Conservation (phyloP, 2,888 invertebrate species). For the Crepidodera aurea region DNA sequence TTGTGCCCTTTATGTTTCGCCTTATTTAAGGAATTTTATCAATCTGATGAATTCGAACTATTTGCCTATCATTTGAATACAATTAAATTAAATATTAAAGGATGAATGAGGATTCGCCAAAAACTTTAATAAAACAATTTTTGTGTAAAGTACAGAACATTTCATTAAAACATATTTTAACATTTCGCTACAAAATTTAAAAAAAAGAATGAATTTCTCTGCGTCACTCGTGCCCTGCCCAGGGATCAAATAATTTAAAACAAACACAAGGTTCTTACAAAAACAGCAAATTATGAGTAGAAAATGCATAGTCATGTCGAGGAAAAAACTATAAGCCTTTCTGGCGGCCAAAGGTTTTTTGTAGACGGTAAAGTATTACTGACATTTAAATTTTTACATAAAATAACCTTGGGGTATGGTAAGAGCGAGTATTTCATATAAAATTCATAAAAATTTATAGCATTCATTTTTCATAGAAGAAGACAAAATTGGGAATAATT, state of each 20-base stretch:
- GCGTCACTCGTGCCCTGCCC: too few relatives aligned
- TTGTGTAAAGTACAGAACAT: too few relatives aligned
- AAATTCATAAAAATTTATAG: constrained; percentile 24
- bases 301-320: constrained; percentile 2
- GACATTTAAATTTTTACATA: constrained; percentile 17
- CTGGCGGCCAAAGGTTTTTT: constrained; percentile 1
- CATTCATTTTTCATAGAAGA: constrained; percentile 18
- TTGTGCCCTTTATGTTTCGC: too few relatives aligned
- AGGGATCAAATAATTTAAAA: not conserved
- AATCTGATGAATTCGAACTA: too few relatives aligned
- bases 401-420: constrained; percentile 2
- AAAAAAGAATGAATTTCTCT: too few relatives aligned
- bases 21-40: too few relatives aligned
- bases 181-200: too few relatives aligned
- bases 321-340: constrained; percentile 13
- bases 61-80: too few relatives aligned
- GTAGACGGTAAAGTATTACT: constrained; percentile 17
- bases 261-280: not conserved
- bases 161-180: too few relatives aligned
- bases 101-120: too few relatives aligned
- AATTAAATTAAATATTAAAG: too few relatives aligned
- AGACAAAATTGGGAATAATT: not conserved
- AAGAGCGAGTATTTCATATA: constrained; percentile 21
- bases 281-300: not conserved
- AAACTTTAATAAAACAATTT: too few relatives aligned